Percentiles rank a stretch among this genome's conserved stretches.
Conservation (phyloP, 2,888 invertebrate genomes). For the Mesochorus sp. region DNA sequence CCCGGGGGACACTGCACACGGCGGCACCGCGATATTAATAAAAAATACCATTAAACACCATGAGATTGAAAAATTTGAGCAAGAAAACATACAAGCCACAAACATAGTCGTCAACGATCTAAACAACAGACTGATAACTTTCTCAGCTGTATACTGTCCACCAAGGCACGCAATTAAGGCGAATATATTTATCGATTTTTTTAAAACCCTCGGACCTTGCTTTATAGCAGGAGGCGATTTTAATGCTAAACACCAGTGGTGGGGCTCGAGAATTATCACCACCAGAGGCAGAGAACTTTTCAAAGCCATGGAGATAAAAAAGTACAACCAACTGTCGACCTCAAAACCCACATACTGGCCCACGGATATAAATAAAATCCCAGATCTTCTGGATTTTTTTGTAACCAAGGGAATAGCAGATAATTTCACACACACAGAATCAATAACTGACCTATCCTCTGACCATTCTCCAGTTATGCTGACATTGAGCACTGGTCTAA, state of each 20-base stretch:
- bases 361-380: slow-evolving; percentile 65
- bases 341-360: slow-evolving; percentile 68
- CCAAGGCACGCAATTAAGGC: slow-evolving; percentile 37
- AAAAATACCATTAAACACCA: no score
- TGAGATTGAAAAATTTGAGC: no score
- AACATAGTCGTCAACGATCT: slow-evolving; percentile 34
- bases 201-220: slow-evolving; percentile 55
- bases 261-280: slow-evolving; percentile 62
- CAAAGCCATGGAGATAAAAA: slow-evolving; percentile 20
- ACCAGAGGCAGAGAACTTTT: slow-evolving; percentile 44
- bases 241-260: slow-evolving; percentile 58
- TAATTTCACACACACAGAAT: slow-evolving; percentile 44
- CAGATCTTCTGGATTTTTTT: slow-evolving; percentile 68
- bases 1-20: no score
- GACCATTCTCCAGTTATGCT: slow-evolving; percentile 66
- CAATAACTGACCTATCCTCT: slow-evolving; percentile 63
- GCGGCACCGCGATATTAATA: no score
- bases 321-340: slow-evolving; percentile 45
- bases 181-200: slow-evolving; percentile 35
- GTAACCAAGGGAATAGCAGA: no score
- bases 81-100: no score
- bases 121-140: slow-evolving; percentile 29
- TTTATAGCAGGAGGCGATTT: slow-evolving; percentile 61
- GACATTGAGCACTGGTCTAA: slow-evolving; percentile 54
- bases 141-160: slow-evolving; percentile 49